Evolutionary conservation across 2,888 invertebrate species (phyloP), one percentile per base, ranked within the genome.

Genomic region (Cartodere bifasciata): DNA sequence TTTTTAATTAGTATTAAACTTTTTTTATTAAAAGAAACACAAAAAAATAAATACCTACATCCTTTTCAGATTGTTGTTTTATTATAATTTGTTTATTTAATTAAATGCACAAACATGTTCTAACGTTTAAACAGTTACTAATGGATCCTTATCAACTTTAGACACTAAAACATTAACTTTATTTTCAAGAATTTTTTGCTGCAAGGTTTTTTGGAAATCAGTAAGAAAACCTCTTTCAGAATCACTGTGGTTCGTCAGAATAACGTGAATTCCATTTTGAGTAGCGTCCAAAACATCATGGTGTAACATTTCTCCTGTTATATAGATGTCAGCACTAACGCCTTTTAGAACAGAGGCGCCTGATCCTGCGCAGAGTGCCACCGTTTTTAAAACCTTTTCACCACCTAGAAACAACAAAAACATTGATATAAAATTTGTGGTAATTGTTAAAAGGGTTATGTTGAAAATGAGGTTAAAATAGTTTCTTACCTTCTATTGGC

Each of bases 271-370:
- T 15, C 82, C 80, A 31, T 68, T 72, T 47, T 88, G 86, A 13
- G 76, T 69, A 1, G 86, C 88, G 49, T 94, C 87, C 17, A 95
- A 66, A 1, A 92, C 62, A 42, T 94, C 91, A 52, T 95, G 95
- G 58, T 95, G 95, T 2, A 84, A 72, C 91, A 95, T 92, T 67
- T 95, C 95, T 5, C 78, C 85, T 10, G 92, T 92, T 17, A 95
- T 55, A 48, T 81, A 85, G 9, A 95, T 63, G 61, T 91, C 87
- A 2, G 82, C 86, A 11, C 56, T 35, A 1, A 75, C 64, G 9
- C 72, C 75, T 40, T 72, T 72, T 12, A 95, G 60, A 2, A 94
- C 70, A 0, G 84, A 78, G 4, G 68, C 64, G 0, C 94, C 94
- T 0, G 92, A 85, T 0, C 95, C 95, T 15, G 90, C 91, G 55